Percentiles rank a stretch among this genome's conserved stretches.
phyloP scores from a whole-genome alignment of 1,140 invertebrate genomes.

The Anoplolepis gracilipes region DNA sequence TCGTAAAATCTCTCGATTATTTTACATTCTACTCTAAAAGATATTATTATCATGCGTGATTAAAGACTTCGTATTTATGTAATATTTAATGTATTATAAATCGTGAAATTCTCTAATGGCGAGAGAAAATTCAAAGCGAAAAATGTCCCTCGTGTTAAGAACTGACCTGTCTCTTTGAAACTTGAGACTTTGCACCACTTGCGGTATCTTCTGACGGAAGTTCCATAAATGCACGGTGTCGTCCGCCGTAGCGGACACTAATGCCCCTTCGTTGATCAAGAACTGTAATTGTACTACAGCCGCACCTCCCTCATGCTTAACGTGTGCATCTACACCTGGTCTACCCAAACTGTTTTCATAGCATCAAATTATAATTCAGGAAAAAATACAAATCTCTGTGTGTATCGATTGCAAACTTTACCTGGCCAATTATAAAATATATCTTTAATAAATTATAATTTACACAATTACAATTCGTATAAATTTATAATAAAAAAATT shows the following conservation, averaged over 20 bases:
- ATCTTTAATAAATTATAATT: background rate
- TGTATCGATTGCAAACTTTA: background rate
- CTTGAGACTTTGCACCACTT: constrained; percentile 97
- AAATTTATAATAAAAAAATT: background rate
- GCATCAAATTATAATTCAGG: constrained; percentile 72
- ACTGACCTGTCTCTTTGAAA: constrained; percentile 98
- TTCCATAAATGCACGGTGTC: constrained; percentile 99
- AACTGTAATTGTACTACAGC: constrained; percentile 97
- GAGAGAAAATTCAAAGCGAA: constrained; percentile 32
- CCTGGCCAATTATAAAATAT: background rate
- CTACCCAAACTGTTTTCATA: constrained; percentile 92
- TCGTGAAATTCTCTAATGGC: background rate
- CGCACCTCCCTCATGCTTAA: constrained; percentile 92
- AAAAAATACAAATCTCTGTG: constrained; percentile 58
- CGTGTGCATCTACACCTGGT: constrained; percentile 97
- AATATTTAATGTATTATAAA: background rate
- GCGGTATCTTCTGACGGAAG: constrained; percentile 97
- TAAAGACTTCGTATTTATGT: background rate
- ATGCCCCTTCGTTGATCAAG: constrained; percentile 97
- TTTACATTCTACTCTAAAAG: constrained; percentile 15
- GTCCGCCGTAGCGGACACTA: constrained; percentile 97
- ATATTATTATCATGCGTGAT: background rate
- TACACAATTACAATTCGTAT: background rate
- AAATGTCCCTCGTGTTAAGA: background rate
- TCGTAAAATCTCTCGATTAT: constrained; percentile 15